phyloP scores from a whole-genome alignment of 2,113 vertebrate species.

The Hyla sarda region DNA sequence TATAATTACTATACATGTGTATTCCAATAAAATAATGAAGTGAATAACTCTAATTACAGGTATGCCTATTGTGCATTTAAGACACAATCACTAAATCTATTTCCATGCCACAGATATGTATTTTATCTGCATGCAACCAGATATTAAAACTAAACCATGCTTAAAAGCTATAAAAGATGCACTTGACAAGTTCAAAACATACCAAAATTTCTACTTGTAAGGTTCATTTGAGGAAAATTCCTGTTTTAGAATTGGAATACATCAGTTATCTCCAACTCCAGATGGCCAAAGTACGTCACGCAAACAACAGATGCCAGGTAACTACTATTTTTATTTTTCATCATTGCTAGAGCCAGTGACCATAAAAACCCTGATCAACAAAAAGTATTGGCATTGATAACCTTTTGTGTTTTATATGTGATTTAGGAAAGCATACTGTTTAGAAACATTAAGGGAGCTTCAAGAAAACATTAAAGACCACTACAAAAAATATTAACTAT shows the following conservation, averaged over 20 bases:
- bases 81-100: slow-evolving; percentile 30
- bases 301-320: slow-evolving; percentile 54
- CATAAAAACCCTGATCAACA: slow-evolving; percentile 28
- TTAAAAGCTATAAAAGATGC: slow-evolving; percentile 27
- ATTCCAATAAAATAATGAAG: neutral
- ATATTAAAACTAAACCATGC: slow-evolving; percentile 22
- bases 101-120: slow-evolving; percentile 29
- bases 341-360: slow-evolving; percentile 39
- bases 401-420: neutral
- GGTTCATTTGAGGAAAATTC: slow-evolving; percentile 52
- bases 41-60: neutral
- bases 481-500: too few relatives aligned
- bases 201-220: slow-evolving; percentile 16
- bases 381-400: slow-evolving; percentile 28
- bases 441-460: neutral
- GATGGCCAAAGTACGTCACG: slow-evolving; percentile 50
- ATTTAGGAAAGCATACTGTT: neutral
- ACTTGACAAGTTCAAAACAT: slow-evolving; percentile 16
- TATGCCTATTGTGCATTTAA: neutral
- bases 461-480: too few relatives aligned
- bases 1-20: neutral
- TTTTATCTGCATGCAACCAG: slow-evolving; percentile 38
- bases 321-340: slow-evolving; percentile 53
- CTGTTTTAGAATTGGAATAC: slow-evolving; percentile 45
- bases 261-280: slow-evolving; percentile 54